These are phyloP conservation scores for Cavia aperea DNA, from an alignment of 2,113 vertebrate species.

Conservation along the genomic window DNA sequence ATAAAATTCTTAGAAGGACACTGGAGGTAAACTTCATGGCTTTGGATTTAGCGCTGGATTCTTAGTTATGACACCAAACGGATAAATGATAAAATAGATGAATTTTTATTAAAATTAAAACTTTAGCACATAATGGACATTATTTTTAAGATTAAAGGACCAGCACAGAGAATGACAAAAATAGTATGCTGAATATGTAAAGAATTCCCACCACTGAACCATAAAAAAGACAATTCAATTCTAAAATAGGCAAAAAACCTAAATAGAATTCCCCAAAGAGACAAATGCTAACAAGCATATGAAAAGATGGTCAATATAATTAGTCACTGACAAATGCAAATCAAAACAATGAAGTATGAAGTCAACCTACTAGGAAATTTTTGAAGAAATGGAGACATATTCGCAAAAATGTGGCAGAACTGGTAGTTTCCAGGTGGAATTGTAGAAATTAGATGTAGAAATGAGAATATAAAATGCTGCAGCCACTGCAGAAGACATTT, in stretches of 20 bases:
- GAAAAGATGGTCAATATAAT: background rate
- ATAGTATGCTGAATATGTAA: background rate
- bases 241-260: background rate
- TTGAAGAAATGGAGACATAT: background rate
- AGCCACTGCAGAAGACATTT: background rate
- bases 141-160: slow-evolving; percentile 10
- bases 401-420: slow-evolving; percentile 6
- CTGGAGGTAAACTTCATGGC: background rate
- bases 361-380: slow-evolving; percentile 7
- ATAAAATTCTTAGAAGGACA: background rate
- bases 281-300: background rate
- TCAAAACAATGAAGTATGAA: background rate
- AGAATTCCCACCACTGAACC: background rate
- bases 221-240: background rate
- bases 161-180: background rate
- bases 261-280: background rate
- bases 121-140: background rate
- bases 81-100: background rate
- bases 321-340: background rate
- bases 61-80: slow-evolving; percentile 17
- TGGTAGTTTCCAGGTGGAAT: background rate
- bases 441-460: background rate
- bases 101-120: slow-evolving; percentile 24
- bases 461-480: background rate
- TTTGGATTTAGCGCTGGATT: slow-evolving; percentile 8